Conservation (phyloP, 1,140 invertebrate species). For the Dreissena rostriformis region DNA sequence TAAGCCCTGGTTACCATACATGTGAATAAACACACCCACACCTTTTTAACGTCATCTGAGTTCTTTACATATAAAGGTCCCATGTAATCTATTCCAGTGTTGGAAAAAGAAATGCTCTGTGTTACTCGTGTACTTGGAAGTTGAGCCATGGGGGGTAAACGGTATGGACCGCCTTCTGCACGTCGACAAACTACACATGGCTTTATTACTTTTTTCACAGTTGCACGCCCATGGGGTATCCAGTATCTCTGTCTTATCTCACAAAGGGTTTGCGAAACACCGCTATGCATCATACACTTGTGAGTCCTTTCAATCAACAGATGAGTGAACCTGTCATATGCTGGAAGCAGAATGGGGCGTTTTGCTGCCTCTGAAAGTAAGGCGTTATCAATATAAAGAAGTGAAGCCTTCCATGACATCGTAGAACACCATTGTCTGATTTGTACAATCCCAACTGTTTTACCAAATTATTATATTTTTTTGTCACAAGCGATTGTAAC, state of each 20-base stretch:
- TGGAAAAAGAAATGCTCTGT: neutral
- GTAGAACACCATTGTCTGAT: neutral
- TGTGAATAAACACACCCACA: slow-evolving; percentile 27
- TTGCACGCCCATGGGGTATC: slow-evolving; percentile 27
- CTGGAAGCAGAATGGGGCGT: neutral
- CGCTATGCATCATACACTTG: slow-evolving; percentile 15
- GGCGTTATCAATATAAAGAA: slow-evolving; percentile 19
- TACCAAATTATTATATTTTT: slow-evolving; percentile 6
- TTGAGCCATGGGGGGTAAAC: neutral
- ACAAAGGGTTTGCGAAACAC: slow-evolving; percentile 16
- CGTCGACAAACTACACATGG: neutral
- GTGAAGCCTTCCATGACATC: slow-evolving; percentile 8
- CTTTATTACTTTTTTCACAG: neutral
- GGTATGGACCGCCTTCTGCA: slow-evolving; percentile 10
- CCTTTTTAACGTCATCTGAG: neutral
- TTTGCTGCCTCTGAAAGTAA: neutral
- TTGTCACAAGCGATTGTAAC: neutral
- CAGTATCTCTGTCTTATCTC: slow-evolving; percentile 29
- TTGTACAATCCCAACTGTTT: slow-evolving; percentile 10
- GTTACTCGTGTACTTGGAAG: neutral
- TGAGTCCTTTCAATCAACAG: slow-evolving; percentile 21
- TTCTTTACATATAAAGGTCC: neutral
- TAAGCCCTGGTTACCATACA: slow-evolving; percentile 10
- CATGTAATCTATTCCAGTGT: neutral
- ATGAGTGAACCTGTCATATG: neutral